Percentiles rank a stretch among this genome's conserved stretches.
phyloP scores from a whole-genome alignment of 2,888 invertebrate species.

The Druceiella hillmani region DNA sequence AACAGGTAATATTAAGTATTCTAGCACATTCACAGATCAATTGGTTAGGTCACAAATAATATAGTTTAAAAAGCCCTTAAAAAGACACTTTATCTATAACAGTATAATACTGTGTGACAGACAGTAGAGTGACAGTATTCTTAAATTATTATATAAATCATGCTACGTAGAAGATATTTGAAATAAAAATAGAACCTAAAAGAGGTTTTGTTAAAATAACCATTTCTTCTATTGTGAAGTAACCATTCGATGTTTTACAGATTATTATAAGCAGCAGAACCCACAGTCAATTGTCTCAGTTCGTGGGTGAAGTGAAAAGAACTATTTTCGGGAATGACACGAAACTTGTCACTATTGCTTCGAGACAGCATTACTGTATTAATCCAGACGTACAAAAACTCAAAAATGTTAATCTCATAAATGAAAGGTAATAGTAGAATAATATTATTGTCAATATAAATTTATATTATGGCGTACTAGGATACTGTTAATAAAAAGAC shows the following conservation, averaged over 20 bases:
- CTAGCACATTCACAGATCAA: too few species aligned
- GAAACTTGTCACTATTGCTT: conserved; percentile 80
- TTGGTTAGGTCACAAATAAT: too few species aligned
- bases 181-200: conserved; percentile 20
- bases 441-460: too few species aligned
- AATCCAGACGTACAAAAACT: conserved; percentile 73
- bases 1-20: too few species aligned
- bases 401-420: conserved; percentile 73
- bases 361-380: conserved; percentile 87
- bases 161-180: conserved; percentile 20
- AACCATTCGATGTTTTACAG: conserved; percentile 41
- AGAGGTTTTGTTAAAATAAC: conserved; percentile 12
- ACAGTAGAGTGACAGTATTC: too few species aligned
- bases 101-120: too few species aligned
- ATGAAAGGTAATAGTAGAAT: conserved; percentile 62
- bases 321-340: conserved; percentile 68
- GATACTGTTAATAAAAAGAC: too few species aligned
- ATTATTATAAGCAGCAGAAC: conserved; percentile 95
- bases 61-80: too few species aligned
- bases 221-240: background rate
- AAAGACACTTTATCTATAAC: too few species aligned
- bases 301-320: conserved; percentile 86
- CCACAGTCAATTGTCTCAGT: conserved; percentile 93
- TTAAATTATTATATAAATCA: too few species aligned
- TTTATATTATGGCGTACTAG: too few species aligned